A percentile compares a stretch with the other conserved stretches of the same genome.
These are phyloP conservation scores for Anomalospiza imberbis DNA, from an alignment of 2,797 vertebrate species.

Conservation along the genomic window DNA sequence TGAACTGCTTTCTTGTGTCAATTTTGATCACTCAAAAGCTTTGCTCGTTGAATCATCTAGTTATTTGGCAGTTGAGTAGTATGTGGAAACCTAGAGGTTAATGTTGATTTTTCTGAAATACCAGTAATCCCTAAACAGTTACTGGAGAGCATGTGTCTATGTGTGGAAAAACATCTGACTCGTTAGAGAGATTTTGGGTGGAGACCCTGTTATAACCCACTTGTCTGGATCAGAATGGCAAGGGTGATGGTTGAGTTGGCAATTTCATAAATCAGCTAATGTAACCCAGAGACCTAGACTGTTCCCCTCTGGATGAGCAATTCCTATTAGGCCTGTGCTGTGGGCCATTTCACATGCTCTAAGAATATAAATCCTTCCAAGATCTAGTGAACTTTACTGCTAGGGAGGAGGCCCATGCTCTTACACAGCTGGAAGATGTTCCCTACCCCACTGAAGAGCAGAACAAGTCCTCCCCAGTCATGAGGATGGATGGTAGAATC, in stretches of 20 bases:
- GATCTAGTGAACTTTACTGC: background rate
- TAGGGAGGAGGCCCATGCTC: background rate
- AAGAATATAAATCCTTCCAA: background rate
- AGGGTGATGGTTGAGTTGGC: background rate
- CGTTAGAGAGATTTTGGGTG: background rate
- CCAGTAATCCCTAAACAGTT: background rate
- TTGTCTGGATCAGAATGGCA: constrained; percentile 28
- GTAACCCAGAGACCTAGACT: background rate
- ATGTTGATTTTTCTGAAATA: background rate
- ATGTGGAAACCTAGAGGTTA: background rate
- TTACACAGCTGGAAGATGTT: background rate
- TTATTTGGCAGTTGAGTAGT: background rate
- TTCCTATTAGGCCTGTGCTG: background rate
- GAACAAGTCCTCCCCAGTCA: background rate
- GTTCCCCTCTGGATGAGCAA: background rate
- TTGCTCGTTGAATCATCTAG: background rate
- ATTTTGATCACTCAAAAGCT: background rate
- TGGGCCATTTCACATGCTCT: background rate
- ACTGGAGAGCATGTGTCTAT: background rate
- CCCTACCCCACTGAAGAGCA: rapidly evolving
- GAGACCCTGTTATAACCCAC: background rate
- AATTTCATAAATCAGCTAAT: background rate
- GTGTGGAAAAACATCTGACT: background rate
- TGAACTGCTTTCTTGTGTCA: background rate
- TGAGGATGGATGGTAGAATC: background rate